A percentile compares a stretch with the other conserved stretches of the same genome.
Conservation (phyloP, 2,113 vertebrate species). For the Gymnorhina tibicen region DNA sequence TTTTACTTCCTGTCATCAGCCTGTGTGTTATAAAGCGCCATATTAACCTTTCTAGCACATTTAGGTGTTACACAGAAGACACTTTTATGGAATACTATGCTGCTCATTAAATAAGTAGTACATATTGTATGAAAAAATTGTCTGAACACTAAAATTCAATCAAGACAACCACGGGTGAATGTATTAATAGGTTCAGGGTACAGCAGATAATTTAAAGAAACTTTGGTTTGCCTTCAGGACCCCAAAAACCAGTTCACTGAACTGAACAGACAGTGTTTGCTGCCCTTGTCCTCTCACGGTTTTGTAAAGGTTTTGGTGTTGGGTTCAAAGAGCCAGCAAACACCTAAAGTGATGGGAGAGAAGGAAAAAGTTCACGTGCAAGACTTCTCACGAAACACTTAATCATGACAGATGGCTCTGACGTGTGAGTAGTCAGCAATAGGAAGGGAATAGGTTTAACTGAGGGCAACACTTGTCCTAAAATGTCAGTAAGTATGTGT, state of each 20-base stretch:
- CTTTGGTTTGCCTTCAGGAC: background rate
- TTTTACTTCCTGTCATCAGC: conserved; percentile 50
- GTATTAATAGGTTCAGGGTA: conserved; percentile 2
- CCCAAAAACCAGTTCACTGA: background rate
- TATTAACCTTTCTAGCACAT: conserved; percentile 68
- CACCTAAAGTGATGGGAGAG: background rate
- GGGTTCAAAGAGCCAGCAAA: background rate
- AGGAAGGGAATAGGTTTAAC: background rate
- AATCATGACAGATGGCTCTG: background rate
- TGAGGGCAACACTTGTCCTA: background rate
- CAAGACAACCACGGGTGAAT: background rate
- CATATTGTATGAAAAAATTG: background rate
- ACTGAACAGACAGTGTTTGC: background rate
- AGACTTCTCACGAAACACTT: background rate
- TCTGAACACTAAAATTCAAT: conserved; percentile 25
- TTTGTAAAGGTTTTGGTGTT: background rate
- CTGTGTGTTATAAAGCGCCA: conserved; percentile 50
- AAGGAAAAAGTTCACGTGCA: background rate
- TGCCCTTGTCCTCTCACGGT: rapidly evolving
- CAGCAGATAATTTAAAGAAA: conserved; percentile 6
- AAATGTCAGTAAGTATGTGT: background rate
- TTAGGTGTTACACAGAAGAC: conserved; percentile 44
- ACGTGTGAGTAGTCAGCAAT: background rate
- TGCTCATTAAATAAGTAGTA: conserved; percentile 50
- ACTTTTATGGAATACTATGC: conserved; percentile 5